phyloP scores from a whole-genome alignment of 2,888 invertebrate genomes.

The Rhaphigaster nebulosa region DNA sequence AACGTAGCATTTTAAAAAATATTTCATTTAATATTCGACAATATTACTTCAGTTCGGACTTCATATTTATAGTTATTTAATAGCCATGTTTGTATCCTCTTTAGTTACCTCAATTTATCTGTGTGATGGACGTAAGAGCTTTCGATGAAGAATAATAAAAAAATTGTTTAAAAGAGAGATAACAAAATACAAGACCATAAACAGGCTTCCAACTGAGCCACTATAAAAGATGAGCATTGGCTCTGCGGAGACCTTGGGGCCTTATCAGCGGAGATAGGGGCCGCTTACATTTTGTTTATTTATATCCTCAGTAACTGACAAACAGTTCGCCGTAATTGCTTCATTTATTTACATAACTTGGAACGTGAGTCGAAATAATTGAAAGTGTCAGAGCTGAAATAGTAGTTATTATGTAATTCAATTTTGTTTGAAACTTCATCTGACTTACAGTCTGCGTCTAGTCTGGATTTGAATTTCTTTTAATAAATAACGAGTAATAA shows the following conservation, averaged over 20 bases:
- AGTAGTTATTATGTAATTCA: not conserved
- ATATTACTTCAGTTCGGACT: too few relatives aligned
- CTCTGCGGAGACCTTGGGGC: not conserved
- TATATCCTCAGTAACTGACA: not conserved
- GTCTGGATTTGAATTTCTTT: too few relatives aligned
- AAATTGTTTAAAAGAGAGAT: not conserved
- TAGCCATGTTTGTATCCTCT: not conserved
- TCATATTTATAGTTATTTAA: not conserved
- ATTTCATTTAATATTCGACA: too few relatives aligned
- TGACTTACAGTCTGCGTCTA: too few relatives aligned
- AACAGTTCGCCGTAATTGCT: not conserved
- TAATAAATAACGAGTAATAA: too few relatives aligned
- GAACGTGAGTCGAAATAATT: not conserved
- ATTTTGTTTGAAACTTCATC: not conserved
- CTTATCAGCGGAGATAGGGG: slow-evolving; percentile 7
- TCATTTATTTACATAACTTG: not conserved
- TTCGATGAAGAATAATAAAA: not conserved
- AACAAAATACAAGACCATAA: not conserved
- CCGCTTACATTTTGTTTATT: slow-evolving; percentile 28
- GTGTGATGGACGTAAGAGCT: not conserved
- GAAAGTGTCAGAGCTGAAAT: not conserved
- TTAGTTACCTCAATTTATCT: not conserved
- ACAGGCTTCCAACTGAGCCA: not conserved
- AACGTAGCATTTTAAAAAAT: too few relatives aligned
- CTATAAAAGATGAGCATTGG: not conserved